Evolutionary conservation across 1,140 invertebrate genomes (phyloP), one percentile per base, ranked within the genome.

Genomic region (Dinoponera quadriceps): DNA sequence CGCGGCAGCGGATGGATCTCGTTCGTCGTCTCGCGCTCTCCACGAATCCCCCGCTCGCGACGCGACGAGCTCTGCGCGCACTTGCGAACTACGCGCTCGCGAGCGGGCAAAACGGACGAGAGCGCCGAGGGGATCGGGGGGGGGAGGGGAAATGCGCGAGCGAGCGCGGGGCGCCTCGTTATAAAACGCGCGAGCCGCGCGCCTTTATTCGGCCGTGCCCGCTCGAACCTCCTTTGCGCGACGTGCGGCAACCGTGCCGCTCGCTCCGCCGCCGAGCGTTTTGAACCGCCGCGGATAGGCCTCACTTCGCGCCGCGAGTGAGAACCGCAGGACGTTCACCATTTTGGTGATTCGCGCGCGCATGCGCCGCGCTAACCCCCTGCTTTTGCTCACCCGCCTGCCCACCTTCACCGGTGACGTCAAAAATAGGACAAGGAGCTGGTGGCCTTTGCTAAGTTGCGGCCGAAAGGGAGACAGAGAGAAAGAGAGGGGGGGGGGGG

Each of bases 361-460:
- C 93, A 92, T 92, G 92, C 92, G 92, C 89, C 69, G 84, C 85
- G 66, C 69, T 62, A 82, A 75, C 63, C 62, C 83, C 68, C 82
- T 82, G 75, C 84, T 72, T 63, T 82, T 82, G 75, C 84, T 72
- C 60, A 51, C 78, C 78, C 82, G 51, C 55, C 33, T 73, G 29
- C 18, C 51, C 55, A 44, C 38, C 75, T 83, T 63, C 27, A 73
- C 48, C 38, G 51, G 89, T 93, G 92, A 93, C 92, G 92, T 93
- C 92, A 93, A 90, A 93, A 93, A 92, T 93, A 91, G 93, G 92
- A 92, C 91, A 92, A 90, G 87, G 33, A 89, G 90, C 90, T 89
- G 85, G 87, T 89, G 87, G 78, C 25, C 74, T 85, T 49, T 49
- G 74, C 38, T 13, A 51, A 71, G 27, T 29, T 22, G 51, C 22